phyloP scores from a whole-genome alignment of 2,797 vertebrate species.

The Gymnocypris eckloni region DNA sequence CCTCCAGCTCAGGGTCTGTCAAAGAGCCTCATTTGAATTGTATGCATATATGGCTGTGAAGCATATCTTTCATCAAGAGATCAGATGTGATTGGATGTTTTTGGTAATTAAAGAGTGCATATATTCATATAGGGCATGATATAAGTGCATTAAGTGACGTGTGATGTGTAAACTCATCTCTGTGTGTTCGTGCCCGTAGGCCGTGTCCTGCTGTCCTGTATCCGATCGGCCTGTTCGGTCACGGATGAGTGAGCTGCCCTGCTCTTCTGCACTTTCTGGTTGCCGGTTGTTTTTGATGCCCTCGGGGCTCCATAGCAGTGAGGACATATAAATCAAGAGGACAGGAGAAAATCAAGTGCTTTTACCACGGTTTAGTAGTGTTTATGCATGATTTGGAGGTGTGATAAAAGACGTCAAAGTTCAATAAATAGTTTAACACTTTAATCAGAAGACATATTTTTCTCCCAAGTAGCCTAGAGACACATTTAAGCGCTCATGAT shows the following conservation, averaged over 20 bases:
- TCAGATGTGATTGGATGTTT: conserved; percentile 74
- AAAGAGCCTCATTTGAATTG: conserved; percentile 62
- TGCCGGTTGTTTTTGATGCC: conserved; percentile 74
- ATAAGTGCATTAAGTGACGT: not conserved
- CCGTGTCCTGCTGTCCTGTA: conserved; percentile 62
- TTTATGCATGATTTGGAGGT: not conserved
- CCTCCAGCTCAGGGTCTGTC: conserved; percentile 1
- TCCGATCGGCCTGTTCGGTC: conserved; percentile 74
- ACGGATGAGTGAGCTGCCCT: conserved; percentile 71
- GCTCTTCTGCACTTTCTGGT: conserved; percentile 55
- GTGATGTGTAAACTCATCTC: not conserved
- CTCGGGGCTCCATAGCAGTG: conserved; percentile 38
- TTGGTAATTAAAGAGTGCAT: conserved; percentile 80
- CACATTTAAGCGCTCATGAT: not conserved
- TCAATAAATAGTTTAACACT: not conserved
- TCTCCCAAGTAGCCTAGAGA: not conserved
- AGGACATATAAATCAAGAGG: conserved; percentile 36
- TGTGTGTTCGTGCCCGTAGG: conserved; percentile 67
- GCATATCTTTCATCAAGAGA: conserved; percentile 66
- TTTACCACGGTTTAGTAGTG: not conserved
- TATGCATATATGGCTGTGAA: conserved; percentile 60
- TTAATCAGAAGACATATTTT: not conserved
- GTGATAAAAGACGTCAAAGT: not conserved
- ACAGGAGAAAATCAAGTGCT: not conserved
- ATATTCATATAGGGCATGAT: conserved; percentile 74